Evolutionary conservation across 2,797 vertebrate species (phyloP), one percentile per base, ranked within the genome.

Genomic region (Onychomys leucogaster): DNA sequence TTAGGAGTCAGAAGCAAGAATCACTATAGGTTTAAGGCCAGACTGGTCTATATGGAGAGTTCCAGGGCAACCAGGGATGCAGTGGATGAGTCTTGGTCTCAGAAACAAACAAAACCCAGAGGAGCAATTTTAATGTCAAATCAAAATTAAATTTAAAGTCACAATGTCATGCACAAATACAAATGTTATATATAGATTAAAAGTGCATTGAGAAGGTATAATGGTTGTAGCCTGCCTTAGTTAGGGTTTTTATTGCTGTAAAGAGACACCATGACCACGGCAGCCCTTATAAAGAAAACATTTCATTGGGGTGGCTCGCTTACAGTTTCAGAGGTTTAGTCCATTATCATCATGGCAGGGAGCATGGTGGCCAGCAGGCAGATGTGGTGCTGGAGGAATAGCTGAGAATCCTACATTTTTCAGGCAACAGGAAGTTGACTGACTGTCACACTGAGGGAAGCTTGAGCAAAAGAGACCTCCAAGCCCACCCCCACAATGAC

Each of bases 111-210:
- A 83, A 94, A 96, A 90, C 4, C 63, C 75, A 93, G 32, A 89
- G 43, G 71, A 69, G 23, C 6, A 37, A n/a, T 90, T 89, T 61
- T 87, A 76, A 76, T 49, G 9, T 89, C 63, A 87, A 49, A 46
- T 73, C 10, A 91, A 49, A 86, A 27, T 27, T 77, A 63, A 91
- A 80, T 82, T 65, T 16, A 65, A 94, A 78, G 49, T 32, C 55
- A 75, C 93, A 75, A 52, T 67, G 59, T 32, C 69, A 67, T 73
- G 46, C 19, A 46, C 61, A 93, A 76, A 49, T 57, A 89, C 41
- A 71, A 96, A 89, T 90, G 82, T 84, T 76, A 91, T 32, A 93
- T 37, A 46, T 10, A 90, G 27, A 49, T 27, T 49, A 81, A 94
- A 89, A 89, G 49, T 32, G 55, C 59, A 21, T 76, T 10, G 27